These are phyloP conservation scores for Lamproptera curius DNA, from an alignment of 2,888 invertebrate genomes.

Conservation along the genomic window DNA sequence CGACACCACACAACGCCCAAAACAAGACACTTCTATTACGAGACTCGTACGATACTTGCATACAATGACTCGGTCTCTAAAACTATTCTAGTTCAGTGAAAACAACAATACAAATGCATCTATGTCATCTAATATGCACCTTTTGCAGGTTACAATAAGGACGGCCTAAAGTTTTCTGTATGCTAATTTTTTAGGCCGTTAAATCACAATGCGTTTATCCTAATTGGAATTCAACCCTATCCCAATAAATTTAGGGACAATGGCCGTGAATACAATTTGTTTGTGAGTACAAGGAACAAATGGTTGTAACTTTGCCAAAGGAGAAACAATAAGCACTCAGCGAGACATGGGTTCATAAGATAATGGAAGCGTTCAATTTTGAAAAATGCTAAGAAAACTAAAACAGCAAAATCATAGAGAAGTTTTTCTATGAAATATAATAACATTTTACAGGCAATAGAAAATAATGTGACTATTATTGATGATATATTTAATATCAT, in stretches of 20 bases:
- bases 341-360: not conserved
- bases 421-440: too few species aligned
- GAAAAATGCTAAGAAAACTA: too few species aligned
- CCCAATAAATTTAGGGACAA: not conserved
- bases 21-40: constrained; percentile 22
- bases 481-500: too few species aligned
- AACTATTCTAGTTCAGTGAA: constrained; percentile 22
- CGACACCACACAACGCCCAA: constrained; percentile 16
- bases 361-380: constrained; percentile 5
- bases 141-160: too few species aligned
- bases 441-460: too few species aligned
- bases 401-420: too few species aligned
- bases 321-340: constrained; percentile 11
- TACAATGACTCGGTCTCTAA: constrained; percentile 25
- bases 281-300: constrained; percentile 6
- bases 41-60: constrained; percentile 24
- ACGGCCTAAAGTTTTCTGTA: too few species aligned
- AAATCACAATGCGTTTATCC: not conserved
- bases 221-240: constrained; percentile 1
- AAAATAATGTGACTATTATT: too few species aligned
- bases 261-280: constrained; percentile 11
- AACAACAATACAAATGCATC: not conserved
- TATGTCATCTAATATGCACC: constrained; percentile 1
- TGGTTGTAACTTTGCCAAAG: constrained; percentile 14
- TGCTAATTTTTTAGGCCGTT: too few species aligned